Evolutionary conservation across 2,888 invertebrate genomes (phyloP).

Genomic region (Platyscelio sp.): DNA sequence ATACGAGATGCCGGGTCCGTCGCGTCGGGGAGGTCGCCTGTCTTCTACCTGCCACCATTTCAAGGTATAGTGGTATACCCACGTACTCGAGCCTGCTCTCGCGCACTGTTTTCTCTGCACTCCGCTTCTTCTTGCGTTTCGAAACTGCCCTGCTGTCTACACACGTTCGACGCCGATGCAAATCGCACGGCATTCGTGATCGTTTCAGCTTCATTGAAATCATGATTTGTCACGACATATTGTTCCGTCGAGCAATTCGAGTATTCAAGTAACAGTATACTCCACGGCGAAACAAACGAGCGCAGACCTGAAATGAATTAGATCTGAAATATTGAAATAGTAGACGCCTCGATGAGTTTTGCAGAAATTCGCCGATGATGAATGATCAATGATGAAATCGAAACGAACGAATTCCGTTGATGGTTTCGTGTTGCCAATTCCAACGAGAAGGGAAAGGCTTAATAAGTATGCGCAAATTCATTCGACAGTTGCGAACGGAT

Average conservation of each 20-base stretch:
- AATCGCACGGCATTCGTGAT: slow-evolving; percentile 35
- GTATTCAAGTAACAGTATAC: slow-evolving; percentile 53
- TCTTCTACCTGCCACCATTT: slow-evolving; percentile 83
- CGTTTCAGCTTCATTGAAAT: slow-evolving; percentile 49
- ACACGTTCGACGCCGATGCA: slow-evolving; percentile 36
- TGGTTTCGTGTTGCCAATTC: slow-evolving; percentile 46
- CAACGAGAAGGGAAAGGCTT: slow-evolving; percentile 28
- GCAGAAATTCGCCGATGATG: slow-evolving; percentile 34
- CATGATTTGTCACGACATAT: slow-evolving; percentile 58
- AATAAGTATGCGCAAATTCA: slow-evolving; percentile 37
- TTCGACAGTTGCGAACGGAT: slow-evolving; percentile 71
- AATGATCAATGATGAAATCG: slow-evolving; percentile 34
- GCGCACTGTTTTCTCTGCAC: slow-evolving; percentile 54
- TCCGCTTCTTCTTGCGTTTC: slow-evolving; percentile 53
- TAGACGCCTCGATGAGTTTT: slow-evolving; percentile 33
- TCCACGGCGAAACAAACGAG: slow-evolving; percentile 15
- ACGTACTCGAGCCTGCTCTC: slow-evolving; percentile 27
- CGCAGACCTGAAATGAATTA: slow-evolving; percentile 20
- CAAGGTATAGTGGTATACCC: slow-evolving; percentile 56
- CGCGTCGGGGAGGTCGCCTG: slow-evolving; percentile 80
- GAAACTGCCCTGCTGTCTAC: slow-evolving; percentile 37
- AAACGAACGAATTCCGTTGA: slow-evolving; percentile 19
- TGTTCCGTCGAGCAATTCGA: slow-evolving; percentile 40
- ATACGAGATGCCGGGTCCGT: slow-evolving; percentile 77
- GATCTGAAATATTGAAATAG: slow-evolving; percentile 55